Conservation (phyloP, 92 coral and sea anemone species). For the Actinostola sp. region DNA sequence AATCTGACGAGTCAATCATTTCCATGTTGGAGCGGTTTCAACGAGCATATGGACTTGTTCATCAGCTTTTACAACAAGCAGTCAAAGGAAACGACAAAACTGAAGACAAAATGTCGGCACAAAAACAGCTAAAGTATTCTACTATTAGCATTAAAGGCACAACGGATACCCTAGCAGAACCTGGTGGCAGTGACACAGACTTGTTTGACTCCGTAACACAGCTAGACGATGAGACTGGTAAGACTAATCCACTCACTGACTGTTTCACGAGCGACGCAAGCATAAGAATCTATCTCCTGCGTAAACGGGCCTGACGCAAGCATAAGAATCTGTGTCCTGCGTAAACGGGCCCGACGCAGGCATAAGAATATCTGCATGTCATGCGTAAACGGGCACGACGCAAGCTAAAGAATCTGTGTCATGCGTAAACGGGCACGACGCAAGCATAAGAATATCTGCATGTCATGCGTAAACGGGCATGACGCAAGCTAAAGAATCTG, state of each 20-base stretch:
- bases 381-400: no score
- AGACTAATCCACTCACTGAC: neutral
- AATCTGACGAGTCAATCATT: constrained; percentile 65
- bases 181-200: constrained; percentile 70
- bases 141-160: constrained; percentile 10
- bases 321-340: no score
- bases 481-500: no score
- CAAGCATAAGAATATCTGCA: no score
- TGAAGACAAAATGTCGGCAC: neutral
- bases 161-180: constrained; percentile 27
- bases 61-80: constrained; percentile 71
- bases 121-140: constrained; percentile 6
- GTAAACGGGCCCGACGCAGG: no score
- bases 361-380: no score
- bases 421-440: no score
- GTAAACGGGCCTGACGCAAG: no score
- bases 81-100: constrained; percentile 20
- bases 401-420: no score
- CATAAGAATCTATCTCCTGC: no score
- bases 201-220: constrained; percentile 88
- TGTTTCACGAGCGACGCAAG: no score
- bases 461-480: no score
- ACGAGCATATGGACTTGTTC: constrained; percentile 66
- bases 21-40: constrained; percentile 81
- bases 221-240: constrained; percentile 85